phyloP scores from a whole-genome alignment of 2,797 vertebrate species.

The Octomys mimax region DNA sequence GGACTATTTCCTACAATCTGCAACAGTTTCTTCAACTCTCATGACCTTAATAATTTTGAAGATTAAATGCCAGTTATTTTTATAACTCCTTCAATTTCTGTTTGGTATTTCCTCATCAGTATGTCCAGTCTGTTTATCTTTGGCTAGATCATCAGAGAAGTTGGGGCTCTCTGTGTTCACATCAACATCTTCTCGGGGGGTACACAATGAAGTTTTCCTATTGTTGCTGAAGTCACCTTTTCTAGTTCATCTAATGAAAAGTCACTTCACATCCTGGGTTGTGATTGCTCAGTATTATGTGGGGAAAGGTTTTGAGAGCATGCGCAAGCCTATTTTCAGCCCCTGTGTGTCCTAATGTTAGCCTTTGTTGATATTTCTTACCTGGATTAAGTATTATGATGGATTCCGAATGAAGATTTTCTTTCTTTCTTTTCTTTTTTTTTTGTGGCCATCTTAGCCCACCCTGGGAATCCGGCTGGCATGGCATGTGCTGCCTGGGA shows the following conservation, averaged over 20 bases:
- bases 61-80: background rate
- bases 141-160: background rate
- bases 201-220: fast-evolving
- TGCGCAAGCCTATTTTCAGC: background rate
- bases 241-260: background rate
- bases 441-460: too few relatives aligned
- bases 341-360: too few relatives aligned
- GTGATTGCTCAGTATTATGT: background rate
- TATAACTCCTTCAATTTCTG: background rate
- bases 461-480: too few relatives aligned
- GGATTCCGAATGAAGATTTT: background rate
- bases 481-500: too few relatives aligned
- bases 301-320: too few relatives aligned
- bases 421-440: too few relatives aligned
- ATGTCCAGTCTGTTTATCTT: background rate
- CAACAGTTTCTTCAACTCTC: background rate
- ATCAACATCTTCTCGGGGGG: fast-evolving
- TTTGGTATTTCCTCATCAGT: background rate
- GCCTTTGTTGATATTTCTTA: background rate
- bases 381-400: background rate
- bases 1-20: background rate
- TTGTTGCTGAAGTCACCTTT: background rate
- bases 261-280: fast-evolving
- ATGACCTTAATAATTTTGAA: background rate
- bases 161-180: background rate